Evolutionary conservation across 1,140 invertebrate genomes (phyloP), one percentile per base, ranked within the genome.

Genomic region (Caerostris extrusa): DNA sequence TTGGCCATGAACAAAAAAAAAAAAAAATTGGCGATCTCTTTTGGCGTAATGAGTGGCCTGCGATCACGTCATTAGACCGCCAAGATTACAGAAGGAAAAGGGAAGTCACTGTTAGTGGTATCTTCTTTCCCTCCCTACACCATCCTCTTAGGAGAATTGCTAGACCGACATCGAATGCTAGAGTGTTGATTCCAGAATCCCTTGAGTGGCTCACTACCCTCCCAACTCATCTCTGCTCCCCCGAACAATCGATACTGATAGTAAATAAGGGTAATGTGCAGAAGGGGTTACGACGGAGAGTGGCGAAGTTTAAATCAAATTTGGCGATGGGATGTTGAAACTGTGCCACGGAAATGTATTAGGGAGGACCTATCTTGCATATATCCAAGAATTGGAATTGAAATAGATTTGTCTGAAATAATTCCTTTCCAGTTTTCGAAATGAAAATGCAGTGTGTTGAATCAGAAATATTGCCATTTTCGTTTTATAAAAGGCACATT

Each of bases 11-110:
- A 50, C 71, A 77, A 77, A 81, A 90, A 81, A 58, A 77, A 77
- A 81, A 90, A 81, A 58, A n/a, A 56, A 91, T 50, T 71, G 61
- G 19, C 87, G 87, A 89, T 91, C 81, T 83, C 56, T 91, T 91
- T 91, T 91, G 81, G 60, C 81, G 90, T 91, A 83, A 91, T 83
- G 90, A 82, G 90, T 83, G 81, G 81, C 19, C 17, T 56, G 58
- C 81, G 90, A 91, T 91, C 58, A 77, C 90, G 71, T 91, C 90
- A 91, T 91, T 91, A 91, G 90, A 83, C 90, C 81, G 71, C 90
- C 77, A 91, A 83, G 89, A 90, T 90, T 90, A 90, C 53, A 55
- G 55, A 57, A 53, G 57, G 17, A 56, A 55, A 17, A 55, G 82
- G 82, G n/a, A 53, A 4, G 34, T 2, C 34, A 77, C 71, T 77